phyloP scores from a whole-genome alignment of 2,797 vertebrate species.

The Choloepus didactylus region DNA sequence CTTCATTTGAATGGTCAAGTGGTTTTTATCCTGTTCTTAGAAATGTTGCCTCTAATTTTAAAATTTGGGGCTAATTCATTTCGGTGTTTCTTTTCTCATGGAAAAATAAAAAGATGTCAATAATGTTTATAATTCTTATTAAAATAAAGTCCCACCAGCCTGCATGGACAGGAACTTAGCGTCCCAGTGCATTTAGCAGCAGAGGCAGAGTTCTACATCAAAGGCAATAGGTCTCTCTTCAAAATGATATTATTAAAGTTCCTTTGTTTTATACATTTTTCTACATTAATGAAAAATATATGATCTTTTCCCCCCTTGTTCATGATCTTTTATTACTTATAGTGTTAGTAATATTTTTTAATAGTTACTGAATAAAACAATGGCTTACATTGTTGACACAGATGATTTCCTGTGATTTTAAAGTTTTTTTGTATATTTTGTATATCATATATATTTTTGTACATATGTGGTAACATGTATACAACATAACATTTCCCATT shows the following conservation, averaged over 20 bases:
- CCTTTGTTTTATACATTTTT: neutral
- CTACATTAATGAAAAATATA: neutral
- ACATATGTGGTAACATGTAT: too few species aligned
- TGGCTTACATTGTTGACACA: neutral
- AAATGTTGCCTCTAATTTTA: neutral
- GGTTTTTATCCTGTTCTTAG: neutral
- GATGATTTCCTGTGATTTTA: neutral
- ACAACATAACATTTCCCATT: too few species aligned
- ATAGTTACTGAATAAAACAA: neutral
- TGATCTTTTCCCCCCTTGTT: neutral
- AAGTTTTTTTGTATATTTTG: too few species aligned
- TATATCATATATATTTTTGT: too few species aligned
- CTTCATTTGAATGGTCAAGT: neutral
- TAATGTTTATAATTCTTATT: neutral
- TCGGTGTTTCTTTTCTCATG: constrained; percentile 22
- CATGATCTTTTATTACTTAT: too few species aligned
- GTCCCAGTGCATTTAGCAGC: neutral
- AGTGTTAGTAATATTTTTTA: neutral
- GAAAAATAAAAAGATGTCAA: neutral
- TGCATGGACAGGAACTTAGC: neutral
- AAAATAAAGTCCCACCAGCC: neutral
- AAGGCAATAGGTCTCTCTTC: neutral
- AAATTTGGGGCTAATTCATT: neutral
- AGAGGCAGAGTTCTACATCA: neutral
- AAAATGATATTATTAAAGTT: neutral